These are phyloP conservation scores for Sinhomidia bicolor DNA, from an alignment of 2,888 invertebrate genomes.

Conservation along the genomic window DNA sequence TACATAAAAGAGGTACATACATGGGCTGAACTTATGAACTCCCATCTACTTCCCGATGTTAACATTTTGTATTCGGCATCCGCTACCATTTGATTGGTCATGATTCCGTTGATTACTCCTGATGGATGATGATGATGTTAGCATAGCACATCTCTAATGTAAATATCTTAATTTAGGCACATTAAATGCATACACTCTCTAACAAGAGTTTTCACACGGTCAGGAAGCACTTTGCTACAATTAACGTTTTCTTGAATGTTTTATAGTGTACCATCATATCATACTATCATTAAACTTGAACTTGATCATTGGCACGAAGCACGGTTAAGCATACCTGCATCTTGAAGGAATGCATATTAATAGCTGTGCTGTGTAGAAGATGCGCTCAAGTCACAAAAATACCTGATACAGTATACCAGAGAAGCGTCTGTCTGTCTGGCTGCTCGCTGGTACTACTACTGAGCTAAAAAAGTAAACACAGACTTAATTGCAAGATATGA, in stretches of 20 bases:
- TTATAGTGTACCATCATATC: too few species aligned
- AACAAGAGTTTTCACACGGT: conserved; percentile 40
- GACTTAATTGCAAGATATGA: too few species aligned
- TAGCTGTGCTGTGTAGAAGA: too few species aligned
- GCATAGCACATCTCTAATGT: neutral
- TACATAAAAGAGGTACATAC: neutral
- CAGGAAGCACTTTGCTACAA: neutral
- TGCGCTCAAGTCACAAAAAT: too few species aligned
- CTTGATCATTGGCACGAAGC: conserved; percentile 14
- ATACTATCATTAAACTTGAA: conserved; percentile 20
- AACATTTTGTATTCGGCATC: neutral
- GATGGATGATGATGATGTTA: neutral
- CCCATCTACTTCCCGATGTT: neutral
- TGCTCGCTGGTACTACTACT: too few species aligned
- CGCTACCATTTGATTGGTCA: neutral
- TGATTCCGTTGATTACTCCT: neutral
- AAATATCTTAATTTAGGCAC: neutral
- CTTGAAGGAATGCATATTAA: too few species aligned
- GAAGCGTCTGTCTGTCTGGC: too few species aligned
- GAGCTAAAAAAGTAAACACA: too few species aligned
- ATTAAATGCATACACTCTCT: neutral
- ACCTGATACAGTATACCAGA: too few species aligned
- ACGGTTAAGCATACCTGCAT: too few species aligned
- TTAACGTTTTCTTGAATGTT: conserved; percentile 10
- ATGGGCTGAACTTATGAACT: neutral